phyloP scores from a whole-genome alignment of 1,140 invertebrate genomes.

The Meteorus sp. region DNA sequence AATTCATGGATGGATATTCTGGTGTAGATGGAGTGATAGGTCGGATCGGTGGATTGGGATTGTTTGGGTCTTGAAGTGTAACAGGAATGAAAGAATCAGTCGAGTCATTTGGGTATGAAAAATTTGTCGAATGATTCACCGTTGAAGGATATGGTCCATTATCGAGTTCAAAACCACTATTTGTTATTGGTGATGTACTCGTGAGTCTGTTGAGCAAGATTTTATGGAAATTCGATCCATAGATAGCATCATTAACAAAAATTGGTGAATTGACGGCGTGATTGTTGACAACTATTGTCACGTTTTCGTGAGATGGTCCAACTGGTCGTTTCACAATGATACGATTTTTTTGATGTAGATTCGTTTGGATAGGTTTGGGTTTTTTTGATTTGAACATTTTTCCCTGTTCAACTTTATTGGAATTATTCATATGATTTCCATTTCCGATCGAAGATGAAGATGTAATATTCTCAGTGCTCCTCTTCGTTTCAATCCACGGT shows the following conservation, averaged over 20 bases:
- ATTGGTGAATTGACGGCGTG: constrained; percentile 50
- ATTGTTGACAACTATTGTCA: constrained; percentile 51
- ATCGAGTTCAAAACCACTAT: too few species aligned
- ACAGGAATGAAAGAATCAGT: constrained; percentile 10
- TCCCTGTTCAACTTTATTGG: background rate
- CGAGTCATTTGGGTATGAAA: background rate
- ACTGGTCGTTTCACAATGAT: constrained; percentile 44
- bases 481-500: constrained; percentile 59
- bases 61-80: constrained; percentile 39
- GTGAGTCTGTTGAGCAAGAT: background rate
- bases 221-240: constrained; percentile 31
- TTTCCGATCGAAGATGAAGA: background rate
- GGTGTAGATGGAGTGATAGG: background rate
- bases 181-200: background rate
- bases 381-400: constrained; percentile 7
- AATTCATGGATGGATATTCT: background rate
- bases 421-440: background rate
- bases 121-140: constrained; percentile 3
- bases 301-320: constrained; percentile 37
- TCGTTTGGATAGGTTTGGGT: constrained; percentile 37
- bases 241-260: constrained; percentile 45
- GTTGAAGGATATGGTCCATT: constrained; percentile 25
- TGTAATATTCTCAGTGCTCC: background rate
- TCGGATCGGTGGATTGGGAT: constrained; percentile 44
- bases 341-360: constrained; percentile 48